A percentile compares a stretch with the other conserved stretches of the same genome.
Evolutionary conservation across 2,797 vertebrate genomes (phyloP).

Genomic region (Crypturellus tataupa): DNA sequence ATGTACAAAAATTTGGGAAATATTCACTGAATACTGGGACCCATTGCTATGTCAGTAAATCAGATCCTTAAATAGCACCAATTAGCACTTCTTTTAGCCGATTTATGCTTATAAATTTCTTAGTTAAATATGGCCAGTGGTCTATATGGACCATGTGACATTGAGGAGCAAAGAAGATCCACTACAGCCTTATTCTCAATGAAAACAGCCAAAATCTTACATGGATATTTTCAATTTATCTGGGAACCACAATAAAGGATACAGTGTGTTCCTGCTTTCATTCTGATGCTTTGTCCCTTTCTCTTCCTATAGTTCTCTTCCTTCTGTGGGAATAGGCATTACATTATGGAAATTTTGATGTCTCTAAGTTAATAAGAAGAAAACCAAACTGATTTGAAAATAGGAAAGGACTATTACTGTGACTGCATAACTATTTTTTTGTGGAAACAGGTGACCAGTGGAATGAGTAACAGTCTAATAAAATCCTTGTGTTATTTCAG

Average conservation of each 20-base stretch:
- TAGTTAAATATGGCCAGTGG: neutral
- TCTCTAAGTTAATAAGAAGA: neutral
- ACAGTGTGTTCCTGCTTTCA: neutral
- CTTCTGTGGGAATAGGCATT: neutral
- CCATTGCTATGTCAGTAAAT: neutral
- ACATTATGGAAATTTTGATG: neutral
- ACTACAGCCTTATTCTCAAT: neutral
- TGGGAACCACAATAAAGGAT: rapidly evolving
- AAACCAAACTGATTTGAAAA: neutral
- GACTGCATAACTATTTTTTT: neutral
- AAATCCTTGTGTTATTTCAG: neutral
- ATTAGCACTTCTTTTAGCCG: neutral
- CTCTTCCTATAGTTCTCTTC: neutral
- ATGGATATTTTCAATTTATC: neutral
- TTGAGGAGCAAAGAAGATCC: neutral
- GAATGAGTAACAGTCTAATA: neutral
- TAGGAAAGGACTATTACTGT: neutral
- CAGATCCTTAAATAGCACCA: neutral
- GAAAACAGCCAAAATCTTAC: neutral
- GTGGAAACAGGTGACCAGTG: neutral
- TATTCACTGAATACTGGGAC: neutral
- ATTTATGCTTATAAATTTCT: neutral
- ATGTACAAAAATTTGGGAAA: neutral
- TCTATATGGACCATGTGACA: neutral
- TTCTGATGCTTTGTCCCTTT: neutral